phyloP scores from a whole-genome alignment of 2,888 invertebrate genomes.

The Eretmocerus hayati region DNA sequence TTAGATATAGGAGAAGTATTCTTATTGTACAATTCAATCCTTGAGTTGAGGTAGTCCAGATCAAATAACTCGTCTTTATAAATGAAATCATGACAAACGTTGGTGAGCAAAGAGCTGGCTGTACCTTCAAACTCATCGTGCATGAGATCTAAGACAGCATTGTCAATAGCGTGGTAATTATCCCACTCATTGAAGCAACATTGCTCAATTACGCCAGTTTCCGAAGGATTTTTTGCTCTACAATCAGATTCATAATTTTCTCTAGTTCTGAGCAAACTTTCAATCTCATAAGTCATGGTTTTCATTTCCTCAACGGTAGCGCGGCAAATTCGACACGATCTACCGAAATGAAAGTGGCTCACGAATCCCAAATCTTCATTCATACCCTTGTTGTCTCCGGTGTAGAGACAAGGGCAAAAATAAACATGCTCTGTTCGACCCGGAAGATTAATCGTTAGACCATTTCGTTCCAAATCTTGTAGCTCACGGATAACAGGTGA shows the following conservation, averaged over 20 bases:
- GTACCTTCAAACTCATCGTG: constrained; percentile 24
- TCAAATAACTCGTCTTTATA: constrained; percentile 12
- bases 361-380: constrained; percentile 17
- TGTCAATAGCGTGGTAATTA: constrained; percentile 14
- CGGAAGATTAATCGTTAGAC: not conserved
- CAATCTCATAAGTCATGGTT: constrained; percentile 4
- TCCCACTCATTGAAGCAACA: constrained; percentile 17
- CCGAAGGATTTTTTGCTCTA: not conserved
- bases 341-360: constrained; percentile 13
- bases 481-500: not conserved
- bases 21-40: constrained; percentile 3
- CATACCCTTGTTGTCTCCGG: constrained; percentile 17
- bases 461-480: not conserved
- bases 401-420: constrained; percentile 16
- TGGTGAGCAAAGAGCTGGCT: constrained; percentile 16
- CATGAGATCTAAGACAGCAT: constrained; percentile 20
- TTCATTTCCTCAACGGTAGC: not conserved
- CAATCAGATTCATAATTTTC: constrained; percentile 8
- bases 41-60: constrained; percentile 9
- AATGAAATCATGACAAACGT: constrained; percentile 9
- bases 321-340: not conserved
- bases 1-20: not conserved
- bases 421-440: constrained; percentile 4
- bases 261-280: constrained; percentile 3
- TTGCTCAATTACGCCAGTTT: constrained; percentile 9